phyloP scores from a whole-genome alignment of 2,797 vertebrate genomes.

The Sebastes hubbsi region DNA sequence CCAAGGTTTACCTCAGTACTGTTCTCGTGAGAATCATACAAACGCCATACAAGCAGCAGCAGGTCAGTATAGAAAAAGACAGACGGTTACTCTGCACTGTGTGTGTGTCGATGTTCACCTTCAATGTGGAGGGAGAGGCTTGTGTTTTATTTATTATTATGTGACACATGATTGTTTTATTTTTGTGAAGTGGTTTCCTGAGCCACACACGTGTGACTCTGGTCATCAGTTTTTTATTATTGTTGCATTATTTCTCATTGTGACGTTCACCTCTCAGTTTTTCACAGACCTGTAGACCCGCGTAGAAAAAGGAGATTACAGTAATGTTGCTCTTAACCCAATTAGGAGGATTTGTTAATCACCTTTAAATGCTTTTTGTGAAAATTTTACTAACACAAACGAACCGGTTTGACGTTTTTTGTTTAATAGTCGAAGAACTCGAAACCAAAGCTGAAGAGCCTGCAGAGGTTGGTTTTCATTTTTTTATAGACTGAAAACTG shows the following conservation, averaged over 20 bases:
- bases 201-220: slow-evolving; percentile 80
- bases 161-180: slow-evolving; percentile 82
- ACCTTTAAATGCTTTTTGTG: slow-evolving; percentile 63
- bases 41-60: slow-evolving; percentile 69
- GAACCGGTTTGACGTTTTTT: slow-evolving; percentile 62
- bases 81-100: slow-evolving; percentile 65
- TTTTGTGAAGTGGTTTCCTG: slow-evolving; percentile 85
- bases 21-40: slow-evolving; percentile 82
- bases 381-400: slow-evolving; percentile 66
- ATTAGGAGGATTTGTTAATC: slow-evolving; percentile 75
- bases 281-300: slow-evolving; percentile 64
- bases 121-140: slow-evolving; percentile 62
- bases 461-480: slow-evolving; percentile 92
- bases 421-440: slow-evolving; percentile 87
- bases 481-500: slow-evolving; percentile 89
- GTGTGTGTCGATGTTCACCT: slow-evolving; percentile 81
- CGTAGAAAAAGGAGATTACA: slow-evolving; percentile 67
- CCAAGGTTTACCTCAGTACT: slow-evolving; percentile 92
- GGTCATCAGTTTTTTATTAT: slow-evolving; percentile 57
- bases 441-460: slow-evolving; percentile 99
- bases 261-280: slow-evolving; percentile 71
- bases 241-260: slow-evolving; percentile 57
- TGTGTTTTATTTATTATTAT: slow-evolving; percentile 83
- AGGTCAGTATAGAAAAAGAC: slow-evolving; percentile 58
- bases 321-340: slow-evolving; percentile 86